These are phyloP conservation scores for Petrolisthes manimaculis DNA, from an alignment of 2,888 invertebrate genomes.

Conservation along the genomic window DNA sequence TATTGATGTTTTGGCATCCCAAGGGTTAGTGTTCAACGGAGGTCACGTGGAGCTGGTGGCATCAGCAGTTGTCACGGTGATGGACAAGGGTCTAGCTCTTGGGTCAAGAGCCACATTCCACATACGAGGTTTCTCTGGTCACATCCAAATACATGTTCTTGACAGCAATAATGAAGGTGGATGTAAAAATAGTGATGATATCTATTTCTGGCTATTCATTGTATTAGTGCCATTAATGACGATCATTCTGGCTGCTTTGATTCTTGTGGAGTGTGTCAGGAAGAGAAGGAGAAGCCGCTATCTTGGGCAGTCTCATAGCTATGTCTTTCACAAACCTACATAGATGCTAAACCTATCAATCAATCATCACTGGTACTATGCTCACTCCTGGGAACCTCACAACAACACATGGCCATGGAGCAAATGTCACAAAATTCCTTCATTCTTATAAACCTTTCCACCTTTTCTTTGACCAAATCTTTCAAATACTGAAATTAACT, in stretches of 20 bases:
- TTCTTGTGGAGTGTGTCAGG: background rate
- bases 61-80: background rate
- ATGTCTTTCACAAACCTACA: slow-evolving; percentile 3
- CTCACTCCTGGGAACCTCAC: no score
- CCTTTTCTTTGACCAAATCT: no score
- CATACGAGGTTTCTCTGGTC: background rate
- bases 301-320: background rate
- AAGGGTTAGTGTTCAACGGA: background rate
- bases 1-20: slow-evolving; percentile 8
- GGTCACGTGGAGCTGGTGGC: background rate
- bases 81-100: background rate
- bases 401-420: no score
- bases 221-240: background rate
- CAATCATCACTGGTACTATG: no score
- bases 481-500: no score
- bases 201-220: slow-evolving; percentile 7
- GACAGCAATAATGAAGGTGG: background rate
- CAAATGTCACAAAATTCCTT: no score
- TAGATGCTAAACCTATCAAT: no score
- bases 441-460: no score
- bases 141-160: background rate
- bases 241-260: background rate
- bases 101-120: background rate
- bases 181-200: slow-evolving; percentile 4
- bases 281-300: background rate